Evolutionary conservation across 2,113 vertebrate species (phyloP).

Genomic region (human (Homo sapiens)): GRCh38 chrX:151823501-151824000

Average conservation of each 20-base stretch:
- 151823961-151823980: not conserved
- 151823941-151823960: not conserved
- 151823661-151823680: not conserved
- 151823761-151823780: not conserved
- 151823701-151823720: not conserved
- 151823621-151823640: not conserved
- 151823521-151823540: not conserved
- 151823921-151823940: not conserved
- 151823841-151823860: not conserved
- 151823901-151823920: not conserved
- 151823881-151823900: not conserved
- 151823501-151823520: not conserved
- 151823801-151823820: not conserved
- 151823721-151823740: not conserved
- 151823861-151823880: not conserved
- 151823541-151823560: not conserved
- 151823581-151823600: not conserved
- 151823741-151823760: not conserved
- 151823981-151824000: not conserved
- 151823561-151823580: not conserved
- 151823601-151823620: not conserved
- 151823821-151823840: not conserved
- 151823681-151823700: not conserved
- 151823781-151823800: not conserved
- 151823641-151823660: not conserved